A percentile compares a stretch with the other conserved stretches of the same genome.
phyloP scores from a whole-genome alignment of 2,797 vertebrate species.

The Pyrocephalus nanus region DNA sequence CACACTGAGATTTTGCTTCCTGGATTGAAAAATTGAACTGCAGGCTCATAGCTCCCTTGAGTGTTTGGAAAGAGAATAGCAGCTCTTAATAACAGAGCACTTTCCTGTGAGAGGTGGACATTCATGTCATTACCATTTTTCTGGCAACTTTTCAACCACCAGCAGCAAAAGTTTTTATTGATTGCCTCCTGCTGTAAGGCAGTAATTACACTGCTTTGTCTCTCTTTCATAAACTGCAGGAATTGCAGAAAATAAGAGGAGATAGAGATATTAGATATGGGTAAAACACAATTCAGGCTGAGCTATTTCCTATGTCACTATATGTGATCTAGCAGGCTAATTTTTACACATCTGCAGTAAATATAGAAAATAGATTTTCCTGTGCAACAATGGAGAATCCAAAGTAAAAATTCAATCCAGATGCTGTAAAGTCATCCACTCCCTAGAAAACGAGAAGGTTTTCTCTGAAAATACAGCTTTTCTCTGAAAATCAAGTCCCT shows the following conservation, averaged over 20 bases:
- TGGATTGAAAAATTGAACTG: slow-evolving; percentile 41
- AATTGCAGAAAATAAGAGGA: not conserved
- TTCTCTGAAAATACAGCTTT: not conserved
- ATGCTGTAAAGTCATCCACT: not conserved
- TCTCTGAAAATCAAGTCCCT: not conserved
- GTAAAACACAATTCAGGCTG: not conserved
- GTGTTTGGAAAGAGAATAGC: slow-evolving; percentile 65
- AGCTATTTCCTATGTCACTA: not conserved
- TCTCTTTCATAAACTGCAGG: not conserved
- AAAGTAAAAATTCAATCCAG: not conserved
- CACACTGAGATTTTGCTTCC: slow-evolving; percentile 14
- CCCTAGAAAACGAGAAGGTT: not conserved
- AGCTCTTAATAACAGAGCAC: slow-evolving; percentile 41
- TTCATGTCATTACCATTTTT: slow-evolving; percentile 1
- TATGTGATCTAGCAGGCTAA: not conserved
- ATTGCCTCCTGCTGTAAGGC: slow-evolving; percentile 14
- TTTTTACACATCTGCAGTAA: slow-evolving; percentile 11
- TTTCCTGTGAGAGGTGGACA: not conserved
- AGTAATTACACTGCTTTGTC: not conserved
- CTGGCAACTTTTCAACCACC: slow-evolving; percentile 49
- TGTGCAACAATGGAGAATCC: not conserved
- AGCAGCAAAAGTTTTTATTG: slow-evolving; percentile 43
- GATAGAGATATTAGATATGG: not conserved
- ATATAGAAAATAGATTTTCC: not conserved
- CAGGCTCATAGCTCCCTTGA: slow-evolving; percentile 65